Conservation (phyloP, 1,140 invertebrate genomes). For the Papilio dardanus region DNA sequence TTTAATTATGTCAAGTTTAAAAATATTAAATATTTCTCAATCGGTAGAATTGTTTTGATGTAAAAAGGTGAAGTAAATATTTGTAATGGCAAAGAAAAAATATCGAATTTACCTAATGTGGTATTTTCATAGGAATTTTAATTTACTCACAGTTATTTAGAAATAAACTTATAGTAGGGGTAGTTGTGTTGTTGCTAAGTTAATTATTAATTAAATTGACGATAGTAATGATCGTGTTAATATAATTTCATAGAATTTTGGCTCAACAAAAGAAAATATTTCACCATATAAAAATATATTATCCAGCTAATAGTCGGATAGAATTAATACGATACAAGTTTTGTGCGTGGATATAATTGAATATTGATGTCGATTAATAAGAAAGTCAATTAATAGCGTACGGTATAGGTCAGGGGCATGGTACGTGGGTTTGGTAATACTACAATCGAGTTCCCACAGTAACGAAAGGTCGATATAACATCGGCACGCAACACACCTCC, state of each 20-base stretch:
- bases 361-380: slow-evolving; percentile 26
- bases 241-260: neutral
- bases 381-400: slow-evolving; percentile 20
- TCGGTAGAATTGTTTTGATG: too few species aligned
- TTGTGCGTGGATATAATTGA: neutral
- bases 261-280: neutral
- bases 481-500: too few species aligned
- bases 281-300: neutral
- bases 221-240: neutral
- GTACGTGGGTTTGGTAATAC: neutral
- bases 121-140: too few species aligned
- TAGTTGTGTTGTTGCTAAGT: neutral
- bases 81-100: too few species aligned
- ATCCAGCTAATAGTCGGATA: neutral
- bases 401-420: slow-evolving; percentile 27
- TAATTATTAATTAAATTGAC: neutral
- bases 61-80: too few species aligned
- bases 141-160: too few species aligned
- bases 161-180: too few species aligned
- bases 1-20: too few species aligned
- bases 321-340: neutral
- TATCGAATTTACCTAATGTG: too few species aligned
- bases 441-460: too few species aligned
- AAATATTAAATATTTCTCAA: too few species aligned
- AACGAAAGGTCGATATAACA: too few species aligned